These are phyloP conservation scores for Chymomyza procnemis DNA, from an alignment of 2,888 invertebrate species.

Conservation along the genomic window DNA sequence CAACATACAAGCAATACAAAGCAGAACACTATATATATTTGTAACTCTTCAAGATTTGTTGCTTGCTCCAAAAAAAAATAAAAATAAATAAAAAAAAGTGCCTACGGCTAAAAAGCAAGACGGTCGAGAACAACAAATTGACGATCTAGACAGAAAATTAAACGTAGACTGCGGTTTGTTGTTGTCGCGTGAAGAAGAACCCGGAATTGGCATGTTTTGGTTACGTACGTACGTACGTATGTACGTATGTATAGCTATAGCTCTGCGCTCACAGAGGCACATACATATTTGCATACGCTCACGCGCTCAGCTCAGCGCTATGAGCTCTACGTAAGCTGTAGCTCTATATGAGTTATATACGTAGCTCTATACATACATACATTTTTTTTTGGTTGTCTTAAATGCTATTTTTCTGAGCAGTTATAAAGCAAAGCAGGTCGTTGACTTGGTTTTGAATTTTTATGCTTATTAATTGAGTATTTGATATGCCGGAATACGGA, in stretches of 20 bases:
- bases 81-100: no score
- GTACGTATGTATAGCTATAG: conserved; percentile 18
- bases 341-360: conserved; percentile 23
- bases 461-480: conserved; percentile 76
- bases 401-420: conserved; percentile 41
- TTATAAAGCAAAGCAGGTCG: conserved; percentile 74
- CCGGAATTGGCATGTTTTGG: conserved; percentile 63
- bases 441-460: conserved; percentile 68
- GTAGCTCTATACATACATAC: conserved; percentile 21
- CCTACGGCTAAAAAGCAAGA: conserved; percentile 47
- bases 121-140: conserved; percentile 43
- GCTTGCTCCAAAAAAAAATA: conserved; percentile 53
- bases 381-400: conserved; percentile 25
- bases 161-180: conserved; percentile 43
- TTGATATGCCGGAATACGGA: conserved; percentile 68
- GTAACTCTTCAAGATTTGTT: neutral
- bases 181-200: conserved; percentile 64
- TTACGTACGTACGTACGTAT: conserved; percentile 17
- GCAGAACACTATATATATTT: neutral
- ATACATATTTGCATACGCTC: conserved; percentile 45
- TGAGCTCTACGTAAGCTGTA: neutral
- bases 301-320: conserved; percentile 38
- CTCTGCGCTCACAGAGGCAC: conserved; percentile 29
- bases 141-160: conserved; percentile 68
- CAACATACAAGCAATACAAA: neutral